Conservation (phyloP, 2,888 invertebrate genomes). For the Marronus borbonicus region DNA sequence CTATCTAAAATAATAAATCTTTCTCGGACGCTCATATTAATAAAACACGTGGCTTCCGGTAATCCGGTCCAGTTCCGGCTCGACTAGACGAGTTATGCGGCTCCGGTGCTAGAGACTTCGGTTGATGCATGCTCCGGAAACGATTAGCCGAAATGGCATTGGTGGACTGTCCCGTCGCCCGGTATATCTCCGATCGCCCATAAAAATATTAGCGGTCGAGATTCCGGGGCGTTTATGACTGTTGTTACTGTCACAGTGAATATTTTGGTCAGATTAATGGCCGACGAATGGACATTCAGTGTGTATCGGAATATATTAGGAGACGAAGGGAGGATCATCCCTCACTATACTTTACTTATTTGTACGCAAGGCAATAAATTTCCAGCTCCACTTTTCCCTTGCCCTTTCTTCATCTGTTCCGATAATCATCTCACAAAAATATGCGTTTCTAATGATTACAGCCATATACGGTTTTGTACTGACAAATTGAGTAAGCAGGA, state of each 20-base stretch:
- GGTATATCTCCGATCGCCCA: constrained; percentile 69
- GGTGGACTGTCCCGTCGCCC: constrained; percentile 66
- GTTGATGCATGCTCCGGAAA: constrained; percentile 67
- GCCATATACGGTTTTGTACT: too few species aligned
- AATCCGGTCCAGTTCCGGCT: constrained; percentile 62
- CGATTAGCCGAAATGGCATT: constrained; percentile 66
- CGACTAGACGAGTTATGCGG: constrained; percentile 59
- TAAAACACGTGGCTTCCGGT: constrained; percentile 66
- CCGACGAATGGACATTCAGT: constrained; percentile 44
- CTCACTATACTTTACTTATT: constrained; percentile 22
- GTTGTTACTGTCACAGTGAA: constrained; percentile 63
- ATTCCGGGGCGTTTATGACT: constrained; percentile 66
- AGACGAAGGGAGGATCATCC: constrained; percentile 33
- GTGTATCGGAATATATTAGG: constrained; percentile 46
- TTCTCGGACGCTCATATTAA: constrained; percentile 62
- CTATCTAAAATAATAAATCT: constrained; percentile 61
- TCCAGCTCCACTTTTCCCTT: neutral
- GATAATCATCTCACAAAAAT: neutral
- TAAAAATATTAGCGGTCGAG: constrained; percentile 70
- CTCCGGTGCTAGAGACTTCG: constrained; percentile 58
- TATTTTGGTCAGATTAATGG: constrained; percentile 55
- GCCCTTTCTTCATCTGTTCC: neutral
- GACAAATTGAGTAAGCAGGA: too few species aligned
- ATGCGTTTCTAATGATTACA: too few species aligned
- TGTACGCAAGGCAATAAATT: constrained; percentile 10